These are phyloP conservation scores for Labroides dimidiatus DNA, from an alignment of 2,797 vertebrate species.

Conservation along the genomic window DNA sequence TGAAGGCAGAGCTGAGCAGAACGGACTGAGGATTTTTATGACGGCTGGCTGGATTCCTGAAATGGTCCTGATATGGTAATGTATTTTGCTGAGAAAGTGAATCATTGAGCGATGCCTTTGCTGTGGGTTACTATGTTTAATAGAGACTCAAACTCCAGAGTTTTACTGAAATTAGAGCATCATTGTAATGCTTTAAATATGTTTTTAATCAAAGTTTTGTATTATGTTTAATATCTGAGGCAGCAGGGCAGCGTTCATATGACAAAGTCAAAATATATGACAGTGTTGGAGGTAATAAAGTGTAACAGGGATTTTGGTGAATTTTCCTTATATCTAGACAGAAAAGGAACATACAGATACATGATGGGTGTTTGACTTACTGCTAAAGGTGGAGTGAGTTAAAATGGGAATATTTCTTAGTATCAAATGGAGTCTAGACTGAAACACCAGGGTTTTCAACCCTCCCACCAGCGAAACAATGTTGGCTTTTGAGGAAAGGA, in stretches of 20 bases:
- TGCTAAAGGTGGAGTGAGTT: too few species aligned
- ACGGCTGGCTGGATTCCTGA: slow-evolving; percentile 71
- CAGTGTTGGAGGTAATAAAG: too few species aligned
- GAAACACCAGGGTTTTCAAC: too few species aligned
- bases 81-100: slow-evolving; percentile 51
- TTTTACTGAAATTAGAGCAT: slow-evolving; percentile 22
- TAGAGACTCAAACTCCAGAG: slow-evolving; percentile 19
- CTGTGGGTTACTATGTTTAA: slow-evolving; percentile 30
- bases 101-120: slow-evolving; percentile 33
- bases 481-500: too few species aligned
- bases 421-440: too few species aligned
- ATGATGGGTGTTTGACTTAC: too few species aligned
- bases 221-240: background rate
- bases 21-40: slow-evolving; percentile 45
- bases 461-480: too few species aligned
- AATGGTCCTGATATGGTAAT: slow-evolving; percentile 72
- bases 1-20: slow-evolving; percentile 36
- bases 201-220: background rate
- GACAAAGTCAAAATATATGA: too few species aligned
- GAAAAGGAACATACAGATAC: too few species aligned
- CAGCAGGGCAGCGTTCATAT: background rate
- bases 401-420: too few species aligned
- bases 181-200: background rate
- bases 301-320: too few species aligned
- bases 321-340: too few species aligned